Base-by-base conservation (phyloP, 2,797 vertebrate species). In the Anguilla marmorata region DNA sequence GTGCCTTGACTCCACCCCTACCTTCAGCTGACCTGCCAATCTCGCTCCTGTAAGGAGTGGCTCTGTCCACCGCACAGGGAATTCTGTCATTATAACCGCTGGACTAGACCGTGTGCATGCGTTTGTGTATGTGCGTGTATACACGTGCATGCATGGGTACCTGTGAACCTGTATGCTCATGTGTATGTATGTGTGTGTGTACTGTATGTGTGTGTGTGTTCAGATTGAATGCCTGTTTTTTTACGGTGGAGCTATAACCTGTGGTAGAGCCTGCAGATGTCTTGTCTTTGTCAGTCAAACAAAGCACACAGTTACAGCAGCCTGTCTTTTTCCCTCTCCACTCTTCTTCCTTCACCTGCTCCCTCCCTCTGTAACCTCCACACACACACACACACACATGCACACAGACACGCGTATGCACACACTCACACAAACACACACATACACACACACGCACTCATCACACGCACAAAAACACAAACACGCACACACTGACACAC, bases 331-430 rank as follows among this genome's bases (percentile, higher is more conserved):
- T 89, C 88, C 89, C 16, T 45, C 37, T 50, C 82, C 88, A 84
- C 89, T 92, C 90, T 91, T 89, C 24, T 52, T 30, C 69, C 37
- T 83, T 89, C 85, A 89, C 85, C 85, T 86, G 90, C 90, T 86
- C 88, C 84, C 90, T 52, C 60, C 50, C 66, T 74, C 41, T 82
- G 19, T 82, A n/a, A 8, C 12, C 86, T 85, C 30, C n/a, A n/a
- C 24, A 66, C 19, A n/a, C 19, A 24, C 63, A 66, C 63, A 66
- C 69, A 72, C 69, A 27, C 69, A 27, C 7, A 8, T 12, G 33
- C 21, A 69, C 21, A 89, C 66, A 69, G 2, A 69, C n/a, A 9
- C 69, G 9, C 30, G 1, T 8, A 74, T 21, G 74, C 41, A 89
- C 63, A 66, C 21, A n/a, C 63, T 5, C 27, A 27, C 27, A 9